Evolutionary conservation across 2,797 vertebrate species (phyloP).

Genomic region (Chrosomus eos): DNA sequence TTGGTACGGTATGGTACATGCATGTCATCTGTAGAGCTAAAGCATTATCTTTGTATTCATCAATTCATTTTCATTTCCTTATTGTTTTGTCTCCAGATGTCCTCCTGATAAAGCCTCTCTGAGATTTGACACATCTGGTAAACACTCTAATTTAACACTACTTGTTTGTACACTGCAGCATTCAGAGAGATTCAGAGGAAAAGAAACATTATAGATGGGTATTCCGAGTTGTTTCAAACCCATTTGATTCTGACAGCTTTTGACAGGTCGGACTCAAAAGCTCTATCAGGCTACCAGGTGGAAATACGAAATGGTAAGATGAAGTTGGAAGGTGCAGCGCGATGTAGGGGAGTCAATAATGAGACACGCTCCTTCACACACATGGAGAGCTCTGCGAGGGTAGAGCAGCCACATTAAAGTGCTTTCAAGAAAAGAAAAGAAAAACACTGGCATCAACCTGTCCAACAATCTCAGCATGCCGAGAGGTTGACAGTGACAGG

Average conservation of each 20-base stretch:
- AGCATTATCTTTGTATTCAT: slow-evolving; percentile 44
- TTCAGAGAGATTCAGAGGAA: slow-evolving; percentile 30
- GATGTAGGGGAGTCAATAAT: slow-evolving; percentile 33
- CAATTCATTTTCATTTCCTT: slow-evolving; percentile 35
- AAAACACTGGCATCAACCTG: slow-evolving; percentile 63
- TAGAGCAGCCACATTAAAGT: slow-evolving; percentile 44
- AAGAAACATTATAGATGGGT: slow-evolving; percentile 45
- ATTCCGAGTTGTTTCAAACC: slow-evolving; percentile 46
- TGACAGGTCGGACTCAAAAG: slow-evolving; percentile 54
- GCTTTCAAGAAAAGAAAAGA: slow-evolving; percentile 61
- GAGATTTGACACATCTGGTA: slow-evolving; percentile 58
- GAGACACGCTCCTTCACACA: slow-evolving; percentile 33
- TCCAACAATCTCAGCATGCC: slow-evolving; percentile 68
- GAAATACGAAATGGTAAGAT: slow-evolving; percentile 32
- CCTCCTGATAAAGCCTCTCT: slow-evolving; percentile 43
- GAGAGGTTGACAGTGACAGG: slow-evolving; percentile 78
- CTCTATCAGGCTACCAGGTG: slow-evolving; percentile 34
- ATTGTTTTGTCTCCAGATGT: slow-evolving; percentile 43
- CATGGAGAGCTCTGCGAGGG: slow-evolving; percentile 10
- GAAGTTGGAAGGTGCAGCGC: slow-evolving; percentile 10
- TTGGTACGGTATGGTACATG: slow-evolving; percentile 30
- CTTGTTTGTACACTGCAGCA: slow-evolving; percentile 48
- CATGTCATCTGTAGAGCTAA: slow-evolving; percentile 21
- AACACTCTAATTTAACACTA: slow-evolving; percentile 53
- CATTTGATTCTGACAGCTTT: slow-evolving; percentile 47